Base-by-base conservation (phyloP, 1,140 invertebrate genomes). In the Scaptomyza montana region DNA sequence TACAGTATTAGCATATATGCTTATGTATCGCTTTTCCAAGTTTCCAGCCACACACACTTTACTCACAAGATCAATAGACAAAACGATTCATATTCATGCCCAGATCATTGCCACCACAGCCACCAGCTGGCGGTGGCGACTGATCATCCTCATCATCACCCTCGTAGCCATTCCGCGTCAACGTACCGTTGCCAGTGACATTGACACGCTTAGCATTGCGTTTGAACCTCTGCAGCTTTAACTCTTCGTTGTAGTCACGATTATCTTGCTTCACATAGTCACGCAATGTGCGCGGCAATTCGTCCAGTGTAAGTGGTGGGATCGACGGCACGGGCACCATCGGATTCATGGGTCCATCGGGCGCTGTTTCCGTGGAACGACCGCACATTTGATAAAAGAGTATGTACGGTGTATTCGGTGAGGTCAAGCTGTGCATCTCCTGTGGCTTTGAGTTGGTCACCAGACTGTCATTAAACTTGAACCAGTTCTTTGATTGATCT, bases 401-500 rank as follows among this genome's bases (percentile, higher is more conserved):
- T 53, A 97, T 95, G 77, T 97, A 98, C 0, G 96, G 96, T 0
- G 97, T 97, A 82, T 96, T 95, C 2, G 95, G 94, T 3, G 94
- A 94, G 60, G 95, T 94, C 16, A 96, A 92, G 62, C 92, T 93
- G 66, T 94, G 81, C 55, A 97, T 94, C 9, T 95, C 94, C 1
- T 93, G 91, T 16, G 95, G 94, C 1, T 94, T 93, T 0, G 94
- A 93, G 19, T 92, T 91, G 0, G 94, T 94, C 0, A 97, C 96
- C 2, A 93, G 92, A 57, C 94, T 95, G 74, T 98, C 97, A 80
- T 97, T 97, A 80, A 96, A 97, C 72, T 95, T 94, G 85, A 95
- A 96, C 97, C 97, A 98, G 93, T 95, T 95, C 70, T 93, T 93
- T 2, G 94, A 92, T 19, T 93, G 93, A 82, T 96, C 95, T 30